Evolutionary conservation across 2,888 invertebrate species (phyloP), one percentile per base, ranked within the genome.

Genomic region (Geophilus truncorum): DNA sequence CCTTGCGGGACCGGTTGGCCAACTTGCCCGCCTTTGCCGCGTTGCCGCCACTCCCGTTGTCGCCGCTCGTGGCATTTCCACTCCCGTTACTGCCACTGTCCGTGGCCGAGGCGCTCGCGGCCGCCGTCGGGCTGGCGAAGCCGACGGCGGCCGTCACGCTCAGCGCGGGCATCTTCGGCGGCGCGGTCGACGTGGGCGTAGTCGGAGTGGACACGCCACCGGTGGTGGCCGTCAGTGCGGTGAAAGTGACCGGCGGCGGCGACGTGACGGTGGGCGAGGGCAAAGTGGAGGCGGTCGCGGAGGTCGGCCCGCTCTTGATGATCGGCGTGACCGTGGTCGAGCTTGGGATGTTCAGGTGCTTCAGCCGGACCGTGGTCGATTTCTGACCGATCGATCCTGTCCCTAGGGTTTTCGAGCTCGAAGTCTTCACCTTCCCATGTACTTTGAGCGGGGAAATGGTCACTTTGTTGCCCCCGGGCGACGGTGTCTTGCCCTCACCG

Each of bases 1-100:
- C 84, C 81, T 86, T 86, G 15, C 80, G 79, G 15, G 83, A 81
- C 32, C 80, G 9, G 21, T 85, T 79, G 45, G 82, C 81, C 21
- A 70, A 78, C 45, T 78, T 76, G 30, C 21, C 62, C 34, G 34
- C 84, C 80, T 84, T 85, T 18, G 83, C 84, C 78, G 84, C 84
- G 36, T 85, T 84, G 81, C 85, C 85, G 23, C 32, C 75, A 75
- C 36, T 76, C 81, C 36, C 30, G 57, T n/a, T 79, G 10, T 40
- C 78, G 21, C n/a, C 12, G 9, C 79, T 28, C 15, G 25, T 23
- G 32, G 25, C 28, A 36, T 79, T 79, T 51, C 57, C 57, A 40
- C 78, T 25, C 30, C 78, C 78, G 30, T 79, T 79, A 25, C 57
- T 28, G 78, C 40, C 40, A 23, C 23, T 32, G 51, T 25, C 28